Conservation (phyloP, 2,888 invertebrate genomes). For the Nomada hirtipes region DNA sequence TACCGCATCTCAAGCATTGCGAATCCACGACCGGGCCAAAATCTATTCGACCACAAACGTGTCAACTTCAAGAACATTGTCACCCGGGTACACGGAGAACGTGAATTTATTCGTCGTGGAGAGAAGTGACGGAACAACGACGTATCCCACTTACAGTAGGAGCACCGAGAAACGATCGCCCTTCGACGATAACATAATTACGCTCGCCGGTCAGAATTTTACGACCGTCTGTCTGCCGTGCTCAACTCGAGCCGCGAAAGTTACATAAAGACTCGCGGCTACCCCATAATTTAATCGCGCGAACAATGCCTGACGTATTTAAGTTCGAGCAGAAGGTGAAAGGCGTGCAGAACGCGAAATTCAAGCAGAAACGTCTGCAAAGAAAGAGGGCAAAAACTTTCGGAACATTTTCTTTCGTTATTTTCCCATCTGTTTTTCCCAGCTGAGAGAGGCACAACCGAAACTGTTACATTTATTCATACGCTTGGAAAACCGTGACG, state of each 20-base stretch:
- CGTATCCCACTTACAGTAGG: not conserved
- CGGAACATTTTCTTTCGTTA: not conserved
- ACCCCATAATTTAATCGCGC: conserved; percentile 66
- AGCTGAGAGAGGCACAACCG: not conserved
- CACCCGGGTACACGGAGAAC: too few relatives aligned
- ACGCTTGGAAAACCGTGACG: conserved; percentile 20
- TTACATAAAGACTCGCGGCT: conserved; percentile 59
- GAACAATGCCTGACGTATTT: conserved; percentile 48
- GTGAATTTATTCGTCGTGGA: too few relatives aligned
- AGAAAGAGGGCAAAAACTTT: not conserved
- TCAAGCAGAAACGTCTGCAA: not conserved
- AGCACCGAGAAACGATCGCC: conserved; percentile 20
- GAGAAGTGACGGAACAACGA: conserved; percentile 4
- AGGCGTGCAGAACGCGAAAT: conserved; percentile 34
- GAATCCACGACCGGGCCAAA: too few relatives aligned
- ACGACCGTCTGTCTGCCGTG: conserved; percentile 36
- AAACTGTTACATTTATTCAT: conserved; percentile 42
- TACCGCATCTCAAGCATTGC: too few relatives aligned
- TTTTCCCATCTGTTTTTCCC: not conserved
- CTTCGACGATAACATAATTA: conserved; percentile 44
- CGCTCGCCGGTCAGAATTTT: conserved; percentile 33
- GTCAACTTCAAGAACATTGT: too few relatives aligned
- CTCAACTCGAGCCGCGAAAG: conserved; percentile 33
- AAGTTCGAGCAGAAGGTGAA: conserved; percentile 43
- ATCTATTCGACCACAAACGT: too few relatives aligned